Base-by-base conservation (phyloP, 2,113 vertebrate genomes). In the Caranx ignobilis region DNA sequence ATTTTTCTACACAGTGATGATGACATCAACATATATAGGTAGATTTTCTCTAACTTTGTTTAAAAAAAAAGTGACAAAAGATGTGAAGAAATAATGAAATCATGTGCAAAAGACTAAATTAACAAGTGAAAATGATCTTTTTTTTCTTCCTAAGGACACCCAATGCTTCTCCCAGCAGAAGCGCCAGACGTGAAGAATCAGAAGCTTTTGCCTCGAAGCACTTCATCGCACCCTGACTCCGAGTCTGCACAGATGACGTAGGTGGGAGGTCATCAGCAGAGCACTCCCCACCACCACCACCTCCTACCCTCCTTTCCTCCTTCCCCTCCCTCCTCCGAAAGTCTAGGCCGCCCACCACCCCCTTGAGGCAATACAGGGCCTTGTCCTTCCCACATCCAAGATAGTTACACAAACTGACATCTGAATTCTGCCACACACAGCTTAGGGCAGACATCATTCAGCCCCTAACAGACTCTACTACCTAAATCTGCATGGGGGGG, bases 321-420 rank as follows among this genome's bases (percentile, higher is more conserved):
- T 2, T 3, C 16, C 43, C 6, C 6, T 26, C 31, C 12, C 21
- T 34, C 41, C 26, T 62, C 41, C 50, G 15, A 67, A 43, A 37
- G 32, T 74, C 39, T 50, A 6, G 37, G 62, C 67, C 73, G 68
- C 82, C 64, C 57, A 68, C 43, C 57, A 72, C 5, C 6, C 35
- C 61, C 79, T 50, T 5, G 34, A 79, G 80, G 63, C 76, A 72
- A 45, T 15, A 31, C 73, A 60, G 35, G 59, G 35, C 66, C 41
- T 47, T 26, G 55, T 85, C 60, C 68, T 66, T 63, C 62, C 55
- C 48, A 64, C 66, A 37, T 69, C 61, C 32, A 70, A 83, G 65
- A 78, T 21, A 52, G 50, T 87, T 79, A 85, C 56, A 71, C 64
- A 85, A 75, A 73, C 57, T 67, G 87, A 82, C 79, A 61, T 79